Evolutionary conservation across 1,140 invertebrate species (phyloP), one percentile per base, ranked within the genome.

Genomic region (Aplysia californica): DNA sequence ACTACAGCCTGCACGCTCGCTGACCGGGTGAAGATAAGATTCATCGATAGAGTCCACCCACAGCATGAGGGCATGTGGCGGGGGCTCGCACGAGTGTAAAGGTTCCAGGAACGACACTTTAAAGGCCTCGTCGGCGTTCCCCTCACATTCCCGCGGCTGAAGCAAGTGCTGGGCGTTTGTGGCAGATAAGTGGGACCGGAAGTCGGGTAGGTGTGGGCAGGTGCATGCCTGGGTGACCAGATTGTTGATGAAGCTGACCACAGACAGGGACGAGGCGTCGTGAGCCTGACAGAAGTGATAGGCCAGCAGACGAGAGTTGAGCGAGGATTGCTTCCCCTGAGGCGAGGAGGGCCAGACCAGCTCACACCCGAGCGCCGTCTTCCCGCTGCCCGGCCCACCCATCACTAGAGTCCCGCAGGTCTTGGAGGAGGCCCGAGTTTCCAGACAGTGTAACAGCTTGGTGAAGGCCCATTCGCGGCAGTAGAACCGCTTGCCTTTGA

Each of bases 391-490:
- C 0, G 96, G 94, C 1, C 96, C 95, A 3, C 96, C 96, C 68
- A 97, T 92, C 66, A 97, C 92, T 20, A 97, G 90, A 0, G 95
- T 94, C 0, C 96, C 96, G 84, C 94, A 95, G 0, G 88, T 89
- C 79, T 90, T 90, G 64, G 84, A 85, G 33, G 87, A 84, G 38
- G 85, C 85, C 38, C 87, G 80, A 76, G 84, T 90, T 82, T 98
- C 96, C 79, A 98, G 86, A 79, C 95, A 97, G 81, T 97, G 94
- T 1, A 94, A 93, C n/a, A 98, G 92, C 89, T 98, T 98, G 86
- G 95, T 94, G 82, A 98, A 97, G 1, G 95, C 96, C 97, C 97
- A 98, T 89, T 98, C 96, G 21, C 97, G 92, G 84, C 94, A 95
- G 87, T 93, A 96, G 91, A 89, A 90, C 1, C 84, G 81, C 76